Base-by-base conservation (phyloP, 2,797 vertebrate genomes). In the Argya squamiceps region DNA sequence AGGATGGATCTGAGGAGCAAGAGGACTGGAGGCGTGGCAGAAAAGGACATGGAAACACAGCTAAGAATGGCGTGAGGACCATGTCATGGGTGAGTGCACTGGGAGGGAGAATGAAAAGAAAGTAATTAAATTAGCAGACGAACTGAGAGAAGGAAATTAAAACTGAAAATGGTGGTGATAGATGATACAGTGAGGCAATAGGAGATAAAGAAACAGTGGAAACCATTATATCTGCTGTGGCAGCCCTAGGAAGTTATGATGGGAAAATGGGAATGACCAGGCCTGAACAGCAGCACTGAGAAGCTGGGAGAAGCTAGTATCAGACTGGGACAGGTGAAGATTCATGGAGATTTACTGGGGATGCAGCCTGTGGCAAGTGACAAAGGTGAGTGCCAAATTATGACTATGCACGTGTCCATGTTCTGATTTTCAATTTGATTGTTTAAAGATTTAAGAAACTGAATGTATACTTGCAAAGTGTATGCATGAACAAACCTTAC, bases 201-300 rank as follows among this genome's bases (percentile, higher is more conserved):
- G 26, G 46, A 69, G 32, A 43, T 19, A 47, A 88, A 47, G 85
- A 88, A 76, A 11, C 11, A 22, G 10, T 44, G 26, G 26, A 80
- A 71, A 67, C 4, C 17, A 4, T 12, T 32, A 32, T n/a, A 68
- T 34, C 13, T 0, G 0, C 29, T 44, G 9, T 70, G 36, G 6
- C 22, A 73, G 2, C 1, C 32, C 32, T 71, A 19, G 14, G 34
- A 69, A 76, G 10, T 13, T 78, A 11, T 44, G 19, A 30, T 1
- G 1, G 52, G n/a, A 78, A 67, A 88, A 70, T 37, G 21, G 32
- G 15, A 90, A 84, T 46, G 20, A 20, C 7, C 41, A n/a, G 44
- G 19, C 41, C n/a, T 62, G 7, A 56, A 29, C 5, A 55, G 41
- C 34, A 75, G 37, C 58, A 39, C n/a, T 20, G 30, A 69, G 62